These are phyloP conservation scores for Sorex fumeus DNA, from an alignment of 2,113 vertebrate genomes.

Conservation along the genomic window DNA sequence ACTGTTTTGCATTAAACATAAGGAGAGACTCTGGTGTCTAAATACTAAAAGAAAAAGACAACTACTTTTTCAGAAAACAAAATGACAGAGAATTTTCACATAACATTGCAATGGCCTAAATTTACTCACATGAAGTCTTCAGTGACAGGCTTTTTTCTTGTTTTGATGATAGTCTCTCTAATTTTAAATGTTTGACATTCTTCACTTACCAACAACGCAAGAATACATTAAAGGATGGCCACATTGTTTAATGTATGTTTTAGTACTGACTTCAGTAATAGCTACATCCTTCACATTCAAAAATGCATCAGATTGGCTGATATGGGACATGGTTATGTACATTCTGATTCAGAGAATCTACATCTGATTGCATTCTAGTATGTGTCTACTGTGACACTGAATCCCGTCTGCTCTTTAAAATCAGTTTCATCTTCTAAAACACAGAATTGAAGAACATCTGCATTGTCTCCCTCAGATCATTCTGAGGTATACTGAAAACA, in stretches of 20 bases:
- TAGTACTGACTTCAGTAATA: not conserved
- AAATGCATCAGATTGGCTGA: not conserved
- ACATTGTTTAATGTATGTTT: not conserved
- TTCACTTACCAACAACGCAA: not conserved
- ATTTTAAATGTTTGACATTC: constrained; percentile 2
- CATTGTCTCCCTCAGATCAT: not conserved
- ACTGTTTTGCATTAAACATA: no score
- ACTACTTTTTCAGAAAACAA: no score
- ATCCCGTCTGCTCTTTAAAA: not conserved
- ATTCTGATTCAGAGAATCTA: not conserved
- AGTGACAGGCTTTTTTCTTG: not conserved
- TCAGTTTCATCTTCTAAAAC: not conserved
- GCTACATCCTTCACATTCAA: not conserved
- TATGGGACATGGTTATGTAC: not conserved
- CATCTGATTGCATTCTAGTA: not conserved
- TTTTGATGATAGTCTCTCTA: not conserved
- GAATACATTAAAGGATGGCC: not conserved
- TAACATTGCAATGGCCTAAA: no score
- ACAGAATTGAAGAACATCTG: not conserved
- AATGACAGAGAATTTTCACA: no score
- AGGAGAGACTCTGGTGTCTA: no score
- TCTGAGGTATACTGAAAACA: constrained; percentile 5
- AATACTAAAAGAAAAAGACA: no score
- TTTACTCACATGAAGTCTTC: no score
- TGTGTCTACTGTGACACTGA: not conserved